Evolutionary conservation across 2,797 vertebrate genomes (phyloP).

Genomic region (Alosa sapidissima): DNA sequence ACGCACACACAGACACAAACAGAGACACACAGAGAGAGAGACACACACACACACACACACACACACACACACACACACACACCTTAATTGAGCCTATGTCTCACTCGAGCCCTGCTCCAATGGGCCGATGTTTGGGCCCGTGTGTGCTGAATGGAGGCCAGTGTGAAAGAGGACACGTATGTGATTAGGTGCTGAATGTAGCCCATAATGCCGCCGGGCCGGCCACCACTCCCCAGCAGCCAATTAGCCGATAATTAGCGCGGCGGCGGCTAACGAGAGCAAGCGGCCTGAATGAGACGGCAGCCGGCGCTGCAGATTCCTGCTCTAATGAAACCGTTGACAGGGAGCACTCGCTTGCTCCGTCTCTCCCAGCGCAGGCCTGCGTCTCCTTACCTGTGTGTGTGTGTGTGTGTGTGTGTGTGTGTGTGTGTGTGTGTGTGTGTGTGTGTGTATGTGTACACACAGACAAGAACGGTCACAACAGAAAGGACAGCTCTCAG

Average conservation of each 20-base stretch:
- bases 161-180: slow-evolving; percentile 50
- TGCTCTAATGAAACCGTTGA: slow-evolving; percentile 87
- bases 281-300: slow-evolving; percentile 77
- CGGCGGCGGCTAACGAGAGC: slow-evolving; percentile 71
- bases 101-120: slow-evolving; percentile 74
- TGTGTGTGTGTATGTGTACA: background rate
- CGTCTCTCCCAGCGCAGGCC: slow-evolving; percentile 53
- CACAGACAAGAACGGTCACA: background rate
- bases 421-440: background rate
- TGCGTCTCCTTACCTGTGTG: slow-evolving; percentile 34
- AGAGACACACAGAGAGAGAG: background rate
- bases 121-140: slow-evolving; percentile 72
- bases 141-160: slow-evolving; percentile 39
- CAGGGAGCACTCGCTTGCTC: slow-evolving; percentile 75
- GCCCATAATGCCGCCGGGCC: slow-evolving; percentile 62
- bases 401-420: slow-evolving; percentile 38
- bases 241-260: slow-evolving; percentile 92
- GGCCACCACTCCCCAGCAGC: slow-evolving; percentile 64
- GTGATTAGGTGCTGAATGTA: slow-evolving; percentile 68
- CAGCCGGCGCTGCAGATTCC: slow-evolving; percentile 77
- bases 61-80: slow-evolving; percentile 58
- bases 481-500: background rate
- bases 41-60: slow-evolving; percentile 50
- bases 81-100: slow-evolving; percentile 78
- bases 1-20: slow-evolving; percentile 63